Percentiles rank a stretch among this genome's conserved stretches.
Evolutionary conservation across 1,140 invertebrate genomes (phyloP).

Genomic region (Oreohelix idahoensis): DNA sequence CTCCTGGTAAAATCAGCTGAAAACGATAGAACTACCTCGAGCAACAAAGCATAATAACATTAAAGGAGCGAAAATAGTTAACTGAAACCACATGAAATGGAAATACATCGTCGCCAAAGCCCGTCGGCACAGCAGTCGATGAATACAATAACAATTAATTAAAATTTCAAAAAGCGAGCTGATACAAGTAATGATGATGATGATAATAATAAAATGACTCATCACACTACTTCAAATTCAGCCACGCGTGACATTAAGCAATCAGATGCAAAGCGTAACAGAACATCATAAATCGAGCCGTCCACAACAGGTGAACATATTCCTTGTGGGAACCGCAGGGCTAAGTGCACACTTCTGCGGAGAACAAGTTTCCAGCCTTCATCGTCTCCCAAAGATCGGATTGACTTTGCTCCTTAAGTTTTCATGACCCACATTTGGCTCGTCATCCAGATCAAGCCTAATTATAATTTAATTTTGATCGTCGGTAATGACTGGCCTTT

Average conservation of each 20-base stretch:
- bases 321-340: constrained; percentile 19
- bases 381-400: background rate
- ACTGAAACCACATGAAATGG: too few species aligned
- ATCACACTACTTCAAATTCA: background rate
- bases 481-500: background rate
- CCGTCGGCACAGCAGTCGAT: too few species aligned
- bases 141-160: background rate
- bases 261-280: background rate
- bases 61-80: too few species aligned
- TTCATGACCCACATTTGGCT: background rate
- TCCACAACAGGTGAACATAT: constrained; percentile 10
- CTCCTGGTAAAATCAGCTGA: too few species aligned
- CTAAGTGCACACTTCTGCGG: background rate
- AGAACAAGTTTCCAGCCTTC: background rate
- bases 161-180: background rate
- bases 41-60: too few species aligned
- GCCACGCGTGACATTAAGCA: too few species aligned
- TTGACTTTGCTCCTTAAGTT: background rate
- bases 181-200: background rate
- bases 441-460: background rate
- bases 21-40: too few species aligned
- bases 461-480: constrained; percentile 1
- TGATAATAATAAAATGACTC: background rate
- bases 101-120: too few species aligned
- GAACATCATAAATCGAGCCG: background rate